Conservation (phyloP, 2,888 invertebrate species). For the Apodemia mormo region DNA sequence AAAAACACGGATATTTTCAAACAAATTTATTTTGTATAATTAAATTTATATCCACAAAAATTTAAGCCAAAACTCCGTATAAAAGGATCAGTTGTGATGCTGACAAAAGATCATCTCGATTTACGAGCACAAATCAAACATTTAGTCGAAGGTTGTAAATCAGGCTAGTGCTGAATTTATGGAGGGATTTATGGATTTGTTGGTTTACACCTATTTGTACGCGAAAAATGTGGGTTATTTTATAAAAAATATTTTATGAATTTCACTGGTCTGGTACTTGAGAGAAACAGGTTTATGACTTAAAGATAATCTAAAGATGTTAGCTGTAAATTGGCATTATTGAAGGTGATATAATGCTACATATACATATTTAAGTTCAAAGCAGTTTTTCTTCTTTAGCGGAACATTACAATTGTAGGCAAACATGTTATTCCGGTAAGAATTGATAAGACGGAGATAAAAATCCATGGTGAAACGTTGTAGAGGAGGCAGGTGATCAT, state of each 20-base stretch:
- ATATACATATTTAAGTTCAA: too few relatives aligned
- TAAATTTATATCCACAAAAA: neutral
- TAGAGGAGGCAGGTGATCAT: too few relatives aligned
- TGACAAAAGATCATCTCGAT: constrained; percentile 77
- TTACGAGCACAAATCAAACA: constrained; percentile 78
- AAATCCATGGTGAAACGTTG: too few relatives aligned
- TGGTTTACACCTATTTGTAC: constrained; percentile 50
- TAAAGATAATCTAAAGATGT: too few relatives aligned
- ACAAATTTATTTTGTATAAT: neutral
- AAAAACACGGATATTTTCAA: neutral
- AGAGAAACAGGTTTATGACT: too few relatives aligned
- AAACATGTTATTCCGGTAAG: too few relatives aligned
- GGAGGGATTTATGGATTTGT: constrained; percentile 51
- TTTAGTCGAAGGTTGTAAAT: constrained; percentile 75
- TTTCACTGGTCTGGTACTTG: too few relatives aligned
- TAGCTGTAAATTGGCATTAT: too few relatives aligned
- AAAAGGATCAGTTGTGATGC: constrained; percentile 55
- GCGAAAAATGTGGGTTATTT: constrained; percentile 1
- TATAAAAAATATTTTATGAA: neutral
- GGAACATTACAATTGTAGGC: too few relatives aligned
- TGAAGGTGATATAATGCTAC: too few relatives aligned
- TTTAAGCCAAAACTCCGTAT: neutral
- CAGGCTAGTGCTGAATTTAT: constrained; percentile 72
- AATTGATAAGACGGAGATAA: too few relatives aligned
- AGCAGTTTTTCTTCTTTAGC: too few relatives aligned